Evolutionary conservation across 23 tunicate genomes (phyloP), one percentile per base, ranked within the genome.

Genomic region (Trididemnum miniatum): DNA sequence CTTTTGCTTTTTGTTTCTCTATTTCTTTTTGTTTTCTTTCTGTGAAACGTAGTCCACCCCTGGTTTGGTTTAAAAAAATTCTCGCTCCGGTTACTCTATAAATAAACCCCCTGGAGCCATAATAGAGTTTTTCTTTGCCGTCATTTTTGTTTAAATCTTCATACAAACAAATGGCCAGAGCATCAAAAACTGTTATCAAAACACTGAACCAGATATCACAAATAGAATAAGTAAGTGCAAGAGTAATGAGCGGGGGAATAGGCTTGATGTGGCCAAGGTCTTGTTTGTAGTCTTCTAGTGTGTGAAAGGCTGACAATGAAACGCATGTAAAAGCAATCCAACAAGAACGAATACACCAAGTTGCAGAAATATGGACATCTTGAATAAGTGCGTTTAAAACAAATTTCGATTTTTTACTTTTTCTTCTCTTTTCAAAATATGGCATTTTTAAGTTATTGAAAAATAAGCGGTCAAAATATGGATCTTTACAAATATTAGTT

Each of bases 71-170:
- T 37, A 65, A 40, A 9, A 86, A 63, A 27, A 89, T 76, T 65
- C 31, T 89, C 0, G 72, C 65, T 28, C 84, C 84, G 0, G 80
- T 72, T 20, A 91, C 50, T 1, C 71, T 54, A 29, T 82, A 65
- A 1, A 88, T 35, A 35, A 91, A 44, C 20, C 84, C 77, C 12
- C 89, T 65, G 12, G 85, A 69, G 28, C 87, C 76, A 51, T 24
- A 85, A 52, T 81, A 77, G 0, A 78, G 84, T 5, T 34, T 81
- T 1, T 76, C 76, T 29, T 54, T 26, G 24, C 87, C 90, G 49
- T 91, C 59, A 76, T 91, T 91, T 40, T 77, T 52, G 15, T 57
- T 25, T 20, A 77, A 38, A 71, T 91, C 97, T 66, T 91, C 90
- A 36, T 33, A 65, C 1, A 91, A 34, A 39, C 89, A 91, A 57